Conservation (phyloP, 2,113 vertebrate genomes). For the Crotalus tigris region DNA sequence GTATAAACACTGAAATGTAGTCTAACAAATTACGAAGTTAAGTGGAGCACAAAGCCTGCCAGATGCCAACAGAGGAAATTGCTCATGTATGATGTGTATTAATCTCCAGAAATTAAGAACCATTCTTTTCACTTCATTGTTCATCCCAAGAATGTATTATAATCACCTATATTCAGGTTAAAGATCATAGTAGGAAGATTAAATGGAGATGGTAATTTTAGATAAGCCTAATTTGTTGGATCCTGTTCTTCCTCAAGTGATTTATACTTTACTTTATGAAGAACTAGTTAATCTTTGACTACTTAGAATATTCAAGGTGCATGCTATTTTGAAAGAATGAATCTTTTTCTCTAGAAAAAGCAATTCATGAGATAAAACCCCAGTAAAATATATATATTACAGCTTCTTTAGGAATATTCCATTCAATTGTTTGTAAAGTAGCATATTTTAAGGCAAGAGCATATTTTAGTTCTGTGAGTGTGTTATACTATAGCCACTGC, state of each 20-base stretch:
- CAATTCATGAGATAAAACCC: not conserved
- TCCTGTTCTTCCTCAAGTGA: not conserved
- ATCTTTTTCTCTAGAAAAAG: not conserved
- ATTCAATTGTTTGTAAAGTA: not conserved
- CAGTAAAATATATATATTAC: not conserved
- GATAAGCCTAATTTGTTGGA: not conserved
- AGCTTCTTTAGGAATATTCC: not conserved
- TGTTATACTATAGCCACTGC: not conserved
- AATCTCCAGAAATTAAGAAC: not conserved
- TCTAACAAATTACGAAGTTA: not conserved
- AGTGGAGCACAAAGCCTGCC: not conserved
- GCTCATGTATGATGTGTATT: not conserved
- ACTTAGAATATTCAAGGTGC: not conserved
- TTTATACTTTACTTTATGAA: not conserved
- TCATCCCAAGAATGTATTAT: not conserved
- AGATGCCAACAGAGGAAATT: not conserved
- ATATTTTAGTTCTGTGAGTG: rapidly evolving
- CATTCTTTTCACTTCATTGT: not conserved
- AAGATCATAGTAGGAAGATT: not conserved
- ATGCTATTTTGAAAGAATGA: not conserved
- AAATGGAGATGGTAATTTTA: not conserved
- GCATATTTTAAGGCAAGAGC: not conserved
- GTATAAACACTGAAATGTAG: not conserved
- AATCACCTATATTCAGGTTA: not conserved
- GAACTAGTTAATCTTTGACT: not conserved